Conservation (phyloP, 2,888 invertebrate species). For the Lycocerus yunnanus region DNA sequence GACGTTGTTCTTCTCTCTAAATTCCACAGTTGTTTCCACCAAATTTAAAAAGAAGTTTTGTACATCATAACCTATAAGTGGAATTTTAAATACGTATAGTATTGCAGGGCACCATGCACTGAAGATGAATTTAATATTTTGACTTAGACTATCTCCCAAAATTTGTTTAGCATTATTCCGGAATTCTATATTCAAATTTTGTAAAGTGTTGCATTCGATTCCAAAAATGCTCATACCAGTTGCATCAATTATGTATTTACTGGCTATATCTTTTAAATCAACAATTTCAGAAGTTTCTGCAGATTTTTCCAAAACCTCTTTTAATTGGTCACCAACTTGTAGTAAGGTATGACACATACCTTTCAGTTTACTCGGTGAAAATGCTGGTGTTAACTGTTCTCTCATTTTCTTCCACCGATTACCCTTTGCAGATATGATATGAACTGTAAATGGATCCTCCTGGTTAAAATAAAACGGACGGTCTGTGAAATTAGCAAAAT, state of each 20-base stretch:
- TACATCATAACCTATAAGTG: background rate
- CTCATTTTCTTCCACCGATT: slow-evolving; percentile 58
- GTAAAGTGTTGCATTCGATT: slow-evolving; percentile 54
- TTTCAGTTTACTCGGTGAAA: slow-evolving; percentile 59
- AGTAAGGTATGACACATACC: slow-evolving; percentile 55
- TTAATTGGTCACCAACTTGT: slow-evolving; percentile 45
- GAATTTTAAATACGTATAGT: background rate
- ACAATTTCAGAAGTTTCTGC: slow-evolving; percentile 2
- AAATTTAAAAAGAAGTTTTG: background rate
- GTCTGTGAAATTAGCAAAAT: slow-evolving; percentile 55
- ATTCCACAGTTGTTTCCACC: background rate
- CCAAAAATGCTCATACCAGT: slow-evolving; percentile 52
- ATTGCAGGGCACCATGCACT: background rate
- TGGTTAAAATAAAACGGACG: slow-evolving; percentile 52
- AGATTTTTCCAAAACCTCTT: slow-evolving; percentile 32
- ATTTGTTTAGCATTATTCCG: slow-evolving; percentile 42
- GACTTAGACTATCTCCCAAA: slow-evolving; percentile 27
- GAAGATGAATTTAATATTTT: background rate
- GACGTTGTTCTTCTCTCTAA: background rate
- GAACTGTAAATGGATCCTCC: slow-evolving; percentile 52
- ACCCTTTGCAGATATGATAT: slow-evolving; percentile 51
- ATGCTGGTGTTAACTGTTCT: slow-evolving; percentile 57
- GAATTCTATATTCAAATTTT: slow-evolving; percentile 46
- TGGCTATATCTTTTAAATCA: slow-evolving; percentile 39
- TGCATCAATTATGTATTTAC: slow-evolving; percentile 50